Evolutionary conservation across 2,113 vertebrate species (phyloP), one percentile per base, ranked within the genome.

Genomic region (Alligator sinensis): DNA sequence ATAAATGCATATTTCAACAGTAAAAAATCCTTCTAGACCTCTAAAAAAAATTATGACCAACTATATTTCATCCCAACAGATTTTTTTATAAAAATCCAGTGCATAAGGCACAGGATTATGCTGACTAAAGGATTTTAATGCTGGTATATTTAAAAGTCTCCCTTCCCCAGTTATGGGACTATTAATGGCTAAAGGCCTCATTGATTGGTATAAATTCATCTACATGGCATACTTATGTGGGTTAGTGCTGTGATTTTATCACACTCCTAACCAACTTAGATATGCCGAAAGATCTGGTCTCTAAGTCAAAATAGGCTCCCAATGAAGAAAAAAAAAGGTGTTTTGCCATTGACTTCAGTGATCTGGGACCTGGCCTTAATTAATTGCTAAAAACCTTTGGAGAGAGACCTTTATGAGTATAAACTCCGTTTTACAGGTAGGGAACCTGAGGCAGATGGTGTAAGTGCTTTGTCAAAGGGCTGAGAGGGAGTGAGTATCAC

Each of bases 391-490:
- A 38, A 38, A 34, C 19, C n/a, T 11, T 34, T 30, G 21, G 30
- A 70, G 28, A 70, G 17, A 10, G 34, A 60, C 6, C 7, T 80
- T 38, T 76, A 92, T 11, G 68, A 70, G 87, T 66, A 78, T 5
- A 38, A 11, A 5, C 1, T 24, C 18, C n/a, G 5, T 17, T 21
- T 82, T 34, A 11, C 0, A 0, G 38, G 14, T 76, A 58, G 27
- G 0, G 1, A 79, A 4, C 11, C 4, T 0, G 2, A 88, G 12
- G 58, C 81, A 80, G 28, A 61, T 64, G 4, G 8, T 82, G 27
- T 18, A 34, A 70, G 68, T 34, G n/a, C 30, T 7, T 19, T 34
- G 66, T 30, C 34, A 17, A 70, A 70, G n/a, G 66, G 66, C n/a
- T 19, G 17, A 34, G 34, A 22, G 10, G 68, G 9, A 70, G 66